phyloP scores from a whole-genome alignment of 2,888 invertebrate genomes.

The Ypsolopha scabrella region DNA sequence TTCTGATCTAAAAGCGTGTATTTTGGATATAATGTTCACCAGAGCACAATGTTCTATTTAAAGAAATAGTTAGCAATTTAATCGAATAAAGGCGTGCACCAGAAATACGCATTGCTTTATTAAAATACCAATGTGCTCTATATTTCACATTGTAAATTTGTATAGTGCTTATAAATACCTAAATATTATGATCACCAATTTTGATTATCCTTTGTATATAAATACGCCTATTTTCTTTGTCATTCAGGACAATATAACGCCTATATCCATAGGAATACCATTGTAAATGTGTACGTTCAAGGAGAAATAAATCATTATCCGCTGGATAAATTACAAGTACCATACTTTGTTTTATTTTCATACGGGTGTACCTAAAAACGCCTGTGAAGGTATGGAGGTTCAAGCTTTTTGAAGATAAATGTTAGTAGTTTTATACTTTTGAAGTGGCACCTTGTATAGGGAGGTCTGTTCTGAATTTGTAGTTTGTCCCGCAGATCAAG shows the following conservation, averaged over 20 bases:
- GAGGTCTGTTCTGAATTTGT: no score
- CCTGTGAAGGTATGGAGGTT: no score
- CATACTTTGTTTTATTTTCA: conserved; percentile 46
- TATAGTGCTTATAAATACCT: conserved; percentile 53
- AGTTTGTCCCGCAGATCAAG: no score
- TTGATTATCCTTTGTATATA: conserved; percentile 53
- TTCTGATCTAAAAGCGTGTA: background rate
- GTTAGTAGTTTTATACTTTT: no score
- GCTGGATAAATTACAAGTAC: conserved; percentile 59
- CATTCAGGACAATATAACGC: conserved; percentile 60
- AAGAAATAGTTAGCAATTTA: background rate
- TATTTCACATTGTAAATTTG: conserved; percentile 31
- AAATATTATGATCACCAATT: conserved; percentile 19
- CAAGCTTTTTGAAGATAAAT: no score
- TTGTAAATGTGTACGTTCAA: conserved; percentile 55
- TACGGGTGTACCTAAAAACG: no score
- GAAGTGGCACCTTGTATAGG: no score
- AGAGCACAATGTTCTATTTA: background rate
- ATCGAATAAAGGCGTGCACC: background rate
- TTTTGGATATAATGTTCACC: background rate
- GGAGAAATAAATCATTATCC: conserved; percentile 50
- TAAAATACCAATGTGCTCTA: conserved; percentile 33
- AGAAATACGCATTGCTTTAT: conserved; percentile 13
- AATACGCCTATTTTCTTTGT: conserved; percentile 46
- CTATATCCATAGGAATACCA: conserved; percentile 50